Evolutionary conservation across 2,888 invertebrate genomes (phyloP).

Genomic region (Aleiodes leptofemur): DNA sequence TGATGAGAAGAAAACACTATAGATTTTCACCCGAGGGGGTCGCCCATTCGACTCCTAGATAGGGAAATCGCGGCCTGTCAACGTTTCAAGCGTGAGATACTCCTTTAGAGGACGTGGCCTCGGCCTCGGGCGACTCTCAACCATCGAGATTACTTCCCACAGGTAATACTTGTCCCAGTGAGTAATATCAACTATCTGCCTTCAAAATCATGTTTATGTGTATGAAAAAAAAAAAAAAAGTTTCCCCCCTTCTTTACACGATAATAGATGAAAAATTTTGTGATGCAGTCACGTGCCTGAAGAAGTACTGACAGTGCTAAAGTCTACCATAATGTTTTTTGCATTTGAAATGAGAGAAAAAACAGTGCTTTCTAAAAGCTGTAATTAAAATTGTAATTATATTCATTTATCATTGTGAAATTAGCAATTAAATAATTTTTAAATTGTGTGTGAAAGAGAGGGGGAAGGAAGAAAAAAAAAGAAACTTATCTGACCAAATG

Average conservation of each 20-base stretch:
- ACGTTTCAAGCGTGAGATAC: constrained; percentile 57
- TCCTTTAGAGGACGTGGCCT: constrained; percentile 54
- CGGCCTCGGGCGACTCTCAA: constrained; percentile 41
- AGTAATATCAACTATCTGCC: constrained; percentile 44
- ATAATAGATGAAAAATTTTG: constrained; percentile 31
- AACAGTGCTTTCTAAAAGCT: constrained; percentile 21
- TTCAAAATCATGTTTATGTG: constrained; percentile 30
- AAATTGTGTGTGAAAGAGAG: neutral
- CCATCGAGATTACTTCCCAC: constrained; percentile 45
- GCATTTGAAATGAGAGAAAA: constrained; percentile 14
- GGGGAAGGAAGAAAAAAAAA: neutral
- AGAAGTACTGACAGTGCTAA: constrained; percentile 7
- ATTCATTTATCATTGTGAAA: constrained; percentile 32
- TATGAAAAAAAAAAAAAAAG: neutral
- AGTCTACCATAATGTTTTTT: neutral
- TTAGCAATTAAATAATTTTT: constrained; percentile 18
- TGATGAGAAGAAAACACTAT: constrained; percentile 30
- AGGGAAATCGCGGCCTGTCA: constrained; percentile 35
- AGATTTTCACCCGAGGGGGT: constrained; percentile 35
- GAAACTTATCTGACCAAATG: constrained; percentile 12
- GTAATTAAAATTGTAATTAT: constrained; percentile 25
- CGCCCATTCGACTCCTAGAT: constrained; percentile 29
- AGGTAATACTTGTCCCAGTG: constrained; percentile 38
- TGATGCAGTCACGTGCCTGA: constrained; percentile 33
- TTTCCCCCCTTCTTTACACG: constrained; percentile 10